Conservation (phyloP, 2,888 invertebrate species). For the Blastobasis lacticolella region DNA sequence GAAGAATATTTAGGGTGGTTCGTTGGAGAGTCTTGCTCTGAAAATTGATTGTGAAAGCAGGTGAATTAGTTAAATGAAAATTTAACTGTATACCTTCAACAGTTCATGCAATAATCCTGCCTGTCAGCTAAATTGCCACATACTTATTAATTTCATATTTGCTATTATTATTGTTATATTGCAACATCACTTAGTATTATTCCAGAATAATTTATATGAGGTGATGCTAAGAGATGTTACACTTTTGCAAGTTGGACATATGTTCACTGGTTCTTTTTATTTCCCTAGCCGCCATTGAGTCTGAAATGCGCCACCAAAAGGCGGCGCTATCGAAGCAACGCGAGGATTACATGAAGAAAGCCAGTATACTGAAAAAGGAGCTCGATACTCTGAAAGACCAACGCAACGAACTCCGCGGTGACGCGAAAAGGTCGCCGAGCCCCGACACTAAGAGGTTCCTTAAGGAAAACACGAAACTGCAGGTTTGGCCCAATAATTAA, state of each 20-base stretch:
- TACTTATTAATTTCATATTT: conserved; percentile 3
- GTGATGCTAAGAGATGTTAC: conserved; percentile 17
- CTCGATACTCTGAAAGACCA: conserved; percentile 85
- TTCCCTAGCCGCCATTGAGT: conserved; percentile 78
- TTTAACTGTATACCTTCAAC: too few species aligned
- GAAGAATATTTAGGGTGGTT: too few species aligned
- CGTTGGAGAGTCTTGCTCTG: too few species aligned
- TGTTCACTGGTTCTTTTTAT: conserved; percentile 19
- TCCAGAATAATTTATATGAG: not conserved
- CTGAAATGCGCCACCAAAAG: conserved; percentile 88
- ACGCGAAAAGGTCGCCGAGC: conserved; percentile 79
- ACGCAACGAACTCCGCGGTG: conserved; percentile 82
- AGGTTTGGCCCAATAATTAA: conserved; percentile 72
- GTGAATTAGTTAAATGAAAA: too few species aligned
- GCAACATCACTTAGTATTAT: conserved; percentile 9
- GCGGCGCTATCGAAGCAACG: conserved; percentile 86
- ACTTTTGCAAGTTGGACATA: conserved; percentile 12
- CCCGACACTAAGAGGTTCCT: conserved; percentile 86
- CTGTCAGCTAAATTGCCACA: conserved; percentile 9
- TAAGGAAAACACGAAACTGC: conserved; percentile 87
- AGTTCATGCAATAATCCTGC: conserved; percentile 1
- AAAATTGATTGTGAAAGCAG: too few species aligned
- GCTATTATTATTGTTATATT: conserved; percentile 10
- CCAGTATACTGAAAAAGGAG: conserved; percentile 82
- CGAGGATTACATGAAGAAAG: conserved; percentile 86